These are phyloP conservation scores for Drosophila paranaensis DNA, from an alignment of 2,888 invertebrate species.

Conservation along the genomic window DNA sequence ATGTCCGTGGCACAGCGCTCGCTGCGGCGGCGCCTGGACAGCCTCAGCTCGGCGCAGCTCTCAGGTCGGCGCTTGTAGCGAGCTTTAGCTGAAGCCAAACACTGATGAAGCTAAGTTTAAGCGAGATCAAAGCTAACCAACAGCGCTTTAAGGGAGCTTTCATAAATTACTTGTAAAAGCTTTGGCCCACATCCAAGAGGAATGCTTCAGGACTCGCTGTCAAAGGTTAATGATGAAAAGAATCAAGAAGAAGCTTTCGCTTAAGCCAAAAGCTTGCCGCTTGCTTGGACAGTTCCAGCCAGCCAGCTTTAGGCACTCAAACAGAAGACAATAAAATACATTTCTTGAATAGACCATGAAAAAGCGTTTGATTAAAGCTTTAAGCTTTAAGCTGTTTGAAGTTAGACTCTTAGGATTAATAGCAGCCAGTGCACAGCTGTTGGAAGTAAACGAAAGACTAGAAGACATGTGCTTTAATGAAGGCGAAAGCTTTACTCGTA, in stretches of 20 bases:
- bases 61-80: constrained; percentile 8
- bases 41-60: constrained; percentile 2
- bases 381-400: neutral
- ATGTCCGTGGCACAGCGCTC: constrained; percentile 42
- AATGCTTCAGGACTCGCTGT: no score
- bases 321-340: neutral
- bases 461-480: no score
- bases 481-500: no score
- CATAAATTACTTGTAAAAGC: neutral
- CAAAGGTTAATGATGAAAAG: no score
- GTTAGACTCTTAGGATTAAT: neutral
- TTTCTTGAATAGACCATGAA: neutral
- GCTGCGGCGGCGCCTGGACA: constrained; percentile 28
- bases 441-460: no score
- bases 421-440: neutral
- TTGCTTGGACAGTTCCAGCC: neutral
- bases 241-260: neutral
- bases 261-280: neutral
- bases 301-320: neutral
- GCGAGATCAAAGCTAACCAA: neutral
- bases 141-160: neutral
- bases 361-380: neutral
- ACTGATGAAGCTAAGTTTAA: neutral
- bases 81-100: neutral
- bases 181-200: neutral